These are phyloP conservation scores for Takifugu bimaculatus DNA, from an alignment of 2,113 vertebrate species.

Conservation along the genomic window DNA sequence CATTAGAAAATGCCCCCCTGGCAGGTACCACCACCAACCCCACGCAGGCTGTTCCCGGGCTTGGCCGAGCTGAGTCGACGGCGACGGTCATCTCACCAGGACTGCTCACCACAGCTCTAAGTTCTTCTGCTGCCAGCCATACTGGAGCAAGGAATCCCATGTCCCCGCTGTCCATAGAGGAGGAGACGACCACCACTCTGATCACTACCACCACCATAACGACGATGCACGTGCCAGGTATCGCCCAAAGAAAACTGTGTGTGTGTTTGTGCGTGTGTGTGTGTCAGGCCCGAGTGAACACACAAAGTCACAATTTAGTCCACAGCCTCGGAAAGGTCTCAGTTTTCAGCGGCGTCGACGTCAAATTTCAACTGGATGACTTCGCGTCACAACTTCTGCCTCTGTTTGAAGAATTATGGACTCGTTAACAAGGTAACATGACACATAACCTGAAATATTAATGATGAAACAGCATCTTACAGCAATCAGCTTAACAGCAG, in stretches of 20 bases:
- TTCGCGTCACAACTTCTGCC: neutral
- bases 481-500: conserved; percentile 4
- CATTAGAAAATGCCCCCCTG: conserved; percentile 6
- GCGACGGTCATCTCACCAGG: conserved; percentile 72
- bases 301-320: neutral
- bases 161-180: conserved; percentile 75
- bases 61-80: conserved; percentile 52
- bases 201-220: conserved; percentile 91
- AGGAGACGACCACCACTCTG: conserved; percentile 89
- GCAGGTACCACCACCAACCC: conserved; percentile 76
- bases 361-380: too few relatives aligned
- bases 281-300: neutral
- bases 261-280: neutral
- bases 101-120: conserved; percentile 77
- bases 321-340: neutral
- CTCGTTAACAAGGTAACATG: conserved; percentile 13
- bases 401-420: too few relatives aligned
- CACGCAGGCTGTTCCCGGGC: conserved; percentile 70
- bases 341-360: neutral
- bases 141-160: conserved; percentile 55
- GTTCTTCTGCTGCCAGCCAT: conserved; percentile 61
- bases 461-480: neutral
- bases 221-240: conserved; percentile 88
- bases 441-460: conserved; percentile 21
- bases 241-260: neutral